phyloP scores from a whole-genome alignment of 2,888 invertebrate species.

The Melipona bicolor region DNA sequence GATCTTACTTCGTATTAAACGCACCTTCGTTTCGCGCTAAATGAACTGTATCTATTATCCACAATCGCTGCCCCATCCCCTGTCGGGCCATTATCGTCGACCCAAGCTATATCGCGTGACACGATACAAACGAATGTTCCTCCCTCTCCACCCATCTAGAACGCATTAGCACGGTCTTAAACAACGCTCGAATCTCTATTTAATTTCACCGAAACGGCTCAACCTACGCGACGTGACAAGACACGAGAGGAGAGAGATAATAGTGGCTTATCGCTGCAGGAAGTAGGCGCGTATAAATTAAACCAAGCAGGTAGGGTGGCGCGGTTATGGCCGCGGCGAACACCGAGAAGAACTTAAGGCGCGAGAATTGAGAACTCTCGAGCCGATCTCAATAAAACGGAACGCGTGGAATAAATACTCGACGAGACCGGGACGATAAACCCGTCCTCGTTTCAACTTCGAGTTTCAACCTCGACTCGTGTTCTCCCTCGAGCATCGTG shows the following conservation, averaged over 20 bases:
- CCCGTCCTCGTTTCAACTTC: conserved; percentile 1
- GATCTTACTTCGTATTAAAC: background rate
- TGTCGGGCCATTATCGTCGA: too few relatives aligned
- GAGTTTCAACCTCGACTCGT: too few relatives aligned
- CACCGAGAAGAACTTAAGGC: conserved; percentile 51
- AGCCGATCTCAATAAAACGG: conserved; percentile 62
- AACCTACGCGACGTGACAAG: conserved; percentile 51
- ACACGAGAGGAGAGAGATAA: conserved; percentile 36
- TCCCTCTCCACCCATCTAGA: too few relatives aligned
- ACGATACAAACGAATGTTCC: too few relatives aligned
- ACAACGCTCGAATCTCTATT: too few relatives aligned
- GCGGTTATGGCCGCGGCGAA: conserved; percentile 56
- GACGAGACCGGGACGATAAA: conserved; percentile 40
- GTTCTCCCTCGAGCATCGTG: conserved; percentile 16
- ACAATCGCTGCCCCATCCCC: background rate
- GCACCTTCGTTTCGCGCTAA: background rate
- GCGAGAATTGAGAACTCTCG: conserved; percentile 26
- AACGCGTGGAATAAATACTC: conserved; percentile 67
- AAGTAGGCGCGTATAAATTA: conserved; percentile 69
- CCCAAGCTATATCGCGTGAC: too few relatives aligned
- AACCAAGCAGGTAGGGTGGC: conserved; percentile 46
- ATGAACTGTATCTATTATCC: background rate
- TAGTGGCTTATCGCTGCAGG: conserved; percentile 66
- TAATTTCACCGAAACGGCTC: too few relatives aligned
- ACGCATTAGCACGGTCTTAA: too few relatives aligned